These are phyloP conservation scores for Ondatra zibethicus DNA, from an alignment of 2,113 vertebrate genomes.

Conservation along the genomic window DNA sequence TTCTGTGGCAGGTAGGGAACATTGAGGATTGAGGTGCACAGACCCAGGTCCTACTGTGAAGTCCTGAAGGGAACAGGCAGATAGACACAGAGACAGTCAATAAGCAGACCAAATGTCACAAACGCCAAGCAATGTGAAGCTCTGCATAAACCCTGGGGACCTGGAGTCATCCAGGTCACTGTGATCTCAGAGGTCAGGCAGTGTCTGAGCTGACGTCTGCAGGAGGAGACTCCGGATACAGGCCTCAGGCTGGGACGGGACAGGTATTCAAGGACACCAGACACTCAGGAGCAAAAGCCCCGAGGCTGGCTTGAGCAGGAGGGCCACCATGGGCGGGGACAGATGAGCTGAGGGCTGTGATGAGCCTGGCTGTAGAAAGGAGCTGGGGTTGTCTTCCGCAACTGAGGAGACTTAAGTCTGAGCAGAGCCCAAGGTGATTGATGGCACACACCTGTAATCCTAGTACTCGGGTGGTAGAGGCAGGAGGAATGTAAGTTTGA, in stretches of 20 bases:
- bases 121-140: background rate
- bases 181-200: background rate
- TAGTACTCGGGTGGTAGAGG: background rate
- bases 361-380: background rate
- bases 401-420: background rate
- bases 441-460: background rate
- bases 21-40: background rate
- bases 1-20: background rate
- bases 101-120: too few relatives aligned
- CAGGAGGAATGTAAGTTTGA: background rate
- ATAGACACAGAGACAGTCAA: background rate
- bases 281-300: background rate
- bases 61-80: background rate
- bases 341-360: background rate
- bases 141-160: fast-evolving
- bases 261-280: background rate
- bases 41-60: background rate
- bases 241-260: background rate
- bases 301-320: background rate
- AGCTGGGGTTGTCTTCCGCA: background rate
- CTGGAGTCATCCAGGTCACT: fast-evolving
- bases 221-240: background rate
- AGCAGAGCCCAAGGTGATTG: background rate
- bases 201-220: background rate
- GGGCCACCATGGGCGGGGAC: fast-evolving